Base-by-base conservation (phyloP, 2,797 vertebrate genomes). In the Oreochromis mossambicus region DNA sequence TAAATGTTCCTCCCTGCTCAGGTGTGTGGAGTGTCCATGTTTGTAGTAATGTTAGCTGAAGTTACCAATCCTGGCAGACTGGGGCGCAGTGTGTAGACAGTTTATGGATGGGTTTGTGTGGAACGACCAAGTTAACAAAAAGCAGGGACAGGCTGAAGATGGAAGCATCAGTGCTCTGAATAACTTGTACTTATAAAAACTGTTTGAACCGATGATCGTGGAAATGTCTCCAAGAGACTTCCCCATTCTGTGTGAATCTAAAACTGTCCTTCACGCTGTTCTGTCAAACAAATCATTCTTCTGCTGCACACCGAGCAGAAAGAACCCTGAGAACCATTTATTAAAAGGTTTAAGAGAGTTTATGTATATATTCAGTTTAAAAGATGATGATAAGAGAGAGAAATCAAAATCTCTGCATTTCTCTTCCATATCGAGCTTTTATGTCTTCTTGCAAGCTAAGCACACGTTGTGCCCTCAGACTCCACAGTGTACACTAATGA, bases 401-500 rank as follows among this genome's bases (percentile, higher is more conserved):
- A 6, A 41, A 15, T 81, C 52, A 24, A 87, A 89, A 89, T 36
- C 61, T 82, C 80, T 83, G 79, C 86, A 81, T 21, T 88, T 92
- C 91, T 82, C 88, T 93, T 89, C 91, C 32, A 36, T 4, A 88
- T 92, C 88, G 93, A 89, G 88, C 83, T 82, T 58, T 87, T 82
- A 77, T 87, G 89, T 89, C 82, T 93, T 91, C 82, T 87, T 92
- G 91, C 85, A 93, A 89, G 88, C 90, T 86, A 66, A 86, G 94
- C 87, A 82, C 68, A 91, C 91, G 82, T 75, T 82, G 84, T 85
- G 86, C 78, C 88, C 84, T 89, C 83, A 89, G 88, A 92, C 87
- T 84, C 55, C 85, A 90, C 77, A 83, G 80, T 77, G 78, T 79
- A 89, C 78, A 76, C 89, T 95, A 96, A 95, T 95, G 95, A 96